A percentile compares a stretch with the other conserved stretches of the same genome.
phyloP scores from a whole-genome alignment of 1,140 invertebrate genomes.

The Calosoma granatense region DNA sequence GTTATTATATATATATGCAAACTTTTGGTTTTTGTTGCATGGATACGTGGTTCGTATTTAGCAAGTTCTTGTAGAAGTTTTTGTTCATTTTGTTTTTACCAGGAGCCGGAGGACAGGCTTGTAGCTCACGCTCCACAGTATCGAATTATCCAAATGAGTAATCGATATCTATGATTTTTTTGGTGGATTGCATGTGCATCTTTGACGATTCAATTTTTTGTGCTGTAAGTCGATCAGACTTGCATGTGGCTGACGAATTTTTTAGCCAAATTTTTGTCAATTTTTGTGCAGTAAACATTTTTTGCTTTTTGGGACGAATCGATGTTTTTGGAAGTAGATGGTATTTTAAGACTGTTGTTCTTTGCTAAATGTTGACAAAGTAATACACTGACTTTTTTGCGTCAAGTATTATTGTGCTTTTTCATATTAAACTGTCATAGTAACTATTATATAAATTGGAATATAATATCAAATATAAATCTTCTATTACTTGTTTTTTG shows the following conservation, averaged over 20 bases:
- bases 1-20: too few relatives aligned
- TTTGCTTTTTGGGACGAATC: conserved; percentile 11
- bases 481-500: too few relatives aligned
- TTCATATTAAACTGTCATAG: too few relatives aligned
- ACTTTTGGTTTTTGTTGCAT: conserved; percentile 6
- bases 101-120: too few relatives aligned
- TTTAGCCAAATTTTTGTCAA: conserved; percentile 28
- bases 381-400: too few relatives aligned
- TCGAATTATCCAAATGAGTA: too few relatives aligned
- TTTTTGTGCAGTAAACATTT: conserved; percentile 18
- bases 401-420: too few relatives aligned
- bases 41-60: conserved; percentile 3
- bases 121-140: too few relatives aligned
- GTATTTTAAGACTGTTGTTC: too few relatives aligned
- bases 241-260: conserved; percentile 33
- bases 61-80: background rate
- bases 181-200: conserved; percentile 17
- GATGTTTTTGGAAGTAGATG: conserved; percentile 3
- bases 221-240: conserved; percentile 11
- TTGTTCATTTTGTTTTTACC: background rate
- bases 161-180: conserved; percentile 6
- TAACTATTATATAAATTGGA: too few relatives aligned
- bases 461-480: too few relatives aligned
- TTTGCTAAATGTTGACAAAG: too few relatives aligned
- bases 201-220: conserved; percentile 1